These are phyloP conservation scores for Aphelenchoides besseyi DNA, from an alignment of 1,140 invertebrate genomes.

Conservation along the genomic window DNA sequence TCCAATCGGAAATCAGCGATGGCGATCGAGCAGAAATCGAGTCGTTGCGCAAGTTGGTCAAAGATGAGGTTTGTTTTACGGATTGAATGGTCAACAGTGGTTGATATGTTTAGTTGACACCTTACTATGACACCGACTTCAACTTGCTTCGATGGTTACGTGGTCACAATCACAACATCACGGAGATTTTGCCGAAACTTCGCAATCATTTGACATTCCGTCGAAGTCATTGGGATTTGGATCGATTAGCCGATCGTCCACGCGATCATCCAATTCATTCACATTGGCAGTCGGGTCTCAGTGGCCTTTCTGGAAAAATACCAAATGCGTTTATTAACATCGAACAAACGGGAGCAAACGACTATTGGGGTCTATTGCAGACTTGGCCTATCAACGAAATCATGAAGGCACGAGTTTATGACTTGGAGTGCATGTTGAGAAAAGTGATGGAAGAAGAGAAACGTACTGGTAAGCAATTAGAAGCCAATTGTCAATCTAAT, in stretches of 20 bases:
- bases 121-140: conserved; percentile 62
- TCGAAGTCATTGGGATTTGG: conserved; percentile 41
- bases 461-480: conserved; percentile 50
- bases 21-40: conserved; percentile 18
- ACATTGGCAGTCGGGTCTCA: conserved; percentile 58
- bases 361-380: conserved; percentile 60
- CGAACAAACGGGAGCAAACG: conserved; percentile 59
- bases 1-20: conserved; percentile 27
- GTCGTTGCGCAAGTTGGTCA: conserved; percentile 24
- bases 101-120: conserved; percentile 46
- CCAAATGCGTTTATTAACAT: conserved; percentile 56
- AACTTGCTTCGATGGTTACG: conserved; percentile 61
- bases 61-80: conserved; percentile 29
- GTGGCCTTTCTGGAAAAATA: conserved; percentile 45
- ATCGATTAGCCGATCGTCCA: conserved; percentile 46
- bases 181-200: conserved; percentile 52
- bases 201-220: conserved; percentile 31
- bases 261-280: conserved; percentile 57
- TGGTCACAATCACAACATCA: conserved; percentile 58
- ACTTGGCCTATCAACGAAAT: conserved; percentile 58
- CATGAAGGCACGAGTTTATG: conserved; percentile 56
- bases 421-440: conserved; percentile 58
- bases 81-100: too few species aligned
- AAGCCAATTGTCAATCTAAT: not conserved
- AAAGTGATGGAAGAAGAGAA: conserved; percentile 57